These are phyloP conservation scores for Laticauda laticaudata DNA, from an alignment of 2,113 vertebrate species.

Conservation along the genomic window DNA sequence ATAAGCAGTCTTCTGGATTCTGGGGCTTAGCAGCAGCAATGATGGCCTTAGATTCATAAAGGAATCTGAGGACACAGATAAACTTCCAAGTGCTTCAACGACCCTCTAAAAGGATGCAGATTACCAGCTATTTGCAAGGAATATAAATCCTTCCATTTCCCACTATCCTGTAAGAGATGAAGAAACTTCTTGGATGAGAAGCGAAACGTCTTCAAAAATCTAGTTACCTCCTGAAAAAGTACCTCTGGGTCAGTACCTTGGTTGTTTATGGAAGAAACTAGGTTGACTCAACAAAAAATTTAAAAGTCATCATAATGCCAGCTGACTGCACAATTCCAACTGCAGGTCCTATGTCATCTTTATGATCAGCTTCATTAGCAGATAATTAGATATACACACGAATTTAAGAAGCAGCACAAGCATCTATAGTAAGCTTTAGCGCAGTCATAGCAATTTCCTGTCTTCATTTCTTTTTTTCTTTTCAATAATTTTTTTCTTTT, in stretches of 20 bases:
- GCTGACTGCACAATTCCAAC: background rate
- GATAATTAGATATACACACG: background rate
- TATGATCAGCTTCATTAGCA: background rate
- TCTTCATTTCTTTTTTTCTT: background rate
- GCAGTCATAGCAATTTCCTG: background rate
- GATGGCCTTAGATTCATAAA: background rate
- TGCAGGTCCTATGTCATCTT: background rate
- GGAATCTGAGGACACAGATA: no score
- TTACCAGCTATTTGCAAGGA: no score
- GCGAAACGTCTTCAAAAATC: no score
- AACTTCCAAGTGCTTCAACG: no score
- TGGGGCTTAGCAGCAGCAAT: background rate
- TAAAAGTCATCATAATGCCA: background rate
- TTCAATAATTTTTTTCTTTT: no score
- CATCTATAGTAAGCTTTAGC: background rate
- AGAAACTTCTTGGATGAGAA: no score
- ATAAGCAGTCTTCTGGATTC: background rate
- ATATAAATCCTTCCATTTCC: no score
- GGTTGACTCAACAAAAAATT: background rate
- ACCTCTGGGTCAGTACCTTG: background rate
- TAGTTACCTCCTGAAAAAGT: no score
- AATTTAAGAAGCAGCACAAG: background rate
- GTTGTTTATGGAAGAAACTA: background rate
- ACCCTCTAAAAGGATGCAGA: no score
- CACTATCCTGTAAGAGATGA: no score